Conservation (phyloP, 2,797 vertebrate genomes). For the Enteromius unitaeniatus region DNA sequence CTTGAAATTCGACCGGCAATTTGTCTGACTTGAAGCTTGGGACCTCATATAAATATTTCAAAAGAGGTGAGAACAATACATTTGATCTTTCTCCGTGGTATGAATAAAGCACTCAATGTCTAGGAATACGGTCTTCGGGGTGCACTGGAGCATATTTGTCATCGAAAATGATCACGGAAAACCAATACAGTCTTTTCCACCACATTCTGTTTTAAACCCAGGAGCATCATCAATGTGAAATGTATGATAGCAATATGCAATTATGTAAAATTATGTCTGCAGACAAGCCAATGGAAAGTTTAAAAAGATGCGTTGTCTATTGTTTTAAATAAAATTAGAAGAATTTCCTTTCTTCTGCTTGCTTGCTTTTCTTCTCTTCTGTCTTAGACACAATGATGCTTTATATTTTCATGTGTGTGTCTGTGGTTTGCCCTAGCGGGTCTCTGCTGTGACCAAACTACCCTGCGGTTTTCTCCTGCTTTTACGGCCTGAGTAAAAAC, state of each 20-base stretch:
- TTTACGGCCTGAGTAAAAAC: constrained; percentile 68
- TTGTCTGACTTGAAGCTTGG: constrained; percentile 32
- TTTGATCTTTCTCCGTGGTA: constrained; percentile 31
- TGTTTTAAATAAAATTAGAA: constrained; percentile 24
- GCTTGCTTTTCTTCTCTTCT: neutral
- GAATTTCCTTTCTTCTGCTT: constrained; percentile 19
- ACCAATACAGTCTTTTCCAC: constrained; percentile 42
- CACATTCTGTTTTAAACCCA: constrained; percentile 49
- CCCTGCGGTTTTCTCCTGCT: constrained; percentile 70
- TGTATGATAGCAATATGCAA: constrained; percentile 39
- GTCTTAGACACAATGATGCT: constrained; percentile 59
- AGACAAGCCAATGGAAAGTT: constrained; percentile 43
- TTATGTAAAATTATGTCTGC: constrained; percentile 49
- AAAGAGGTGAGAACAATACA: constrained; percentile 43
- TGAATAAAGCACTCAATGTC: constrained; percentile 38
- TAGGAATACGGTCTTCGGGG: constrained; percentile 40
- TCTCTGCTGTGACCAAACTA: constrained; percentile 60
- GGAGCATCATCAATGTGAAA: constrained; percentile 37
- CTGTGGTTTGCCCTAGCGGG: constrained; percentile 72
- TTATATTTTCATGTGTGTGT: constrained; percentile 67
- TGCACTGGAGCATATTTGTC: constrained; percentile 39
- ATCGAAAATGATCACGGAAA: constrained; percentile 53
- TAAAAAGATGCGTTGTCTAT: constrained; percentile 30
- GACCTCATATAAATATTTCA: constrained; percentile 37
- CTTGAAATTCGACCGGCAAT: constrained; percentile 33